Base-by-base conservation (phyloP, 37 sponge, comb jelly and placozoan species). In the Eunapius fragilis region DNA sequence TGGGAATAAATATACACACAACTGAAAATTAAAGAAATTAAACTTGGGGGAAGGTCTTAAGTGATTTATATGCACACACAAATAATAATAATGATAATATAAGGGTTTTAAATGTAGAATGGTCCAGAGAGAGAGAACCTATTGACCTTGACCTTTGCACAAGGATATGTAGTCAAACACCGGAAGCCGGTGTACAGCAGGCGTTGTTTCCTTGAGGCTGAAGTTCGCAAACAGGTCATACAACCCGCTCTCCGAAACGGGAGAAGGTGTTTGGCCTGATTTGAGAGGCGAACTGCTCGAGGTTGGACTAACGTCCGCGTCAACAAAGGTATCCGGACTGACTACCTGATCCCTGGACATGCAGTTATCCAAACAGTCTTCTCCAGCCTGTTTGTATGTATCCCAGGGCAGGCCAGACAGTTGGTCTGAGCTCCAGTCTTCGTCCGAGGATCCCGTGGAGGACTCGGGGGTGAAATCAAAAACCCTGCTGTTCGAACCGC, bases 131-230 rank as follows among this genome's bases (percentile, higher is more conserved):
- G n/a, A n/a, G n/a, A n/a, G n/a, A n/a, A n/a, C n/a, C 41, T 41
- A 41, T 41, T 41, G 41, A 6, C 6, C 41, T 41, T 41, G 41
- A 9, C 41, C 41, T 41, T 41, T 41, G 41, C 41, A 41, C 6
- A 41, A 3, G 41, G 41, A 41, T 41, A 80, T 90, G 75, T 87
- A 68, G 67, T 85, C 85, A 84, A 90, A 90, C 11, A 90, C 90
- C 2, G 90, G 90, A 5, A 90, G 85, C 38, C 81, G 90, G 34
- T 25, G 48, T 10, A 45, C 79, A 22, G 23, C 38, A 24, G n/a
- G 32, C 0, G 2, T 25, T 25, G 47, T 48, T 28, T 84, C 80
- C 35, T 72, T 37, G 24, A 89, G 28, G 31, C 69, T 83, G 25
- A 87, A 31, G 30, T 67, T 33, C 22, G 25, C 17, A n/a, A 87